Percentiles rank a stretch among this genome's conserved stretches.
Evolutionary conservation across 2,797 vertebrate genomes (phyloP).

Genomic region (Huso huso): DNA sequence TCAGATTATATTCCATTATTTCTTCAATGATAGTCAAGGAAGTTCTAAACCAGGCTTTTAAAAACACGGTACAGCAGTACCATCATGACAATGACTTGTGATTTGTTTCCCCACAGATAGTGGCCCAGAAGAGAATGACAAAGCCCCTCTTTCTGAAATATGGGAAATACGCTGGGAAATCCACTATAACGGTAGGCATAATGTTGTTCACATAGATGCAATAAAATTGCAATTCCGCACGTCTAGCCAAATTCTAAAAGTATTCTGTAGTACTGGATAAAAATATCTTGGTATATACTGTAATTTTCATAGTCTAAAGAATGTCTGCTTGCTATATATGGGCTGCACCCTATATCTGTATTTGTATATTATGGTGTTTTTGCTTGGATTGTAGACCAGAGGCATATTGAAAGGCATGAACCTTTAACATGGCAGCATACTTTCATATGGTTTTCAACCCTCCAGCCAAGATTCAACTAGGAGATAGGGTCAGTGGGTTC

Average conservation of each 20-base stretch:
- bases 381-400: too few species aligned
- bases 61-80: background rate
- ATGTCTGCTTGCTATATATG: too few species aligned
- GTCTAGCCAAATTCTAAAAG: background rate
- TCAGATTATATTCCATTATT: background rate
- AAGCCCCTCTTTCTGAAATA: constrained; percentile 83
- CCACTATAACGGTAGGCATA: constrained; percentile 77
- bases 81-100: background rate
- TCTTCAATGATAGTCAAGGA: too few species aligned
- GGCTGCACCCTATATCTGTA: too few species aligned
- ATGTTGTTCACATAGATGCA: background rate
- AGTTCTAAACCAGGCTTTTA: background rate
- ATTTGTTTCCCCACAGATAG: constrained; percentile 65
- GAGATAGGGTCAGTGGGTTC: too few species aligned
- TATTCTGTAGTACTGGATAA: background rate
- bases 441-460: too few species aligned
- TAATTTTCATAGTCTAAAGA: background rate
- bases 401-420: too few species aligned
- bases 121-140: constrained; percentile 87
- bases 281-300: background rate
- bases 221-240: too few species aligned
- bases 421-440: too few species aligned
- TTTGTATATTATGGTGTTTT: too few species aligned
- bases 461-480: too few species aligned
- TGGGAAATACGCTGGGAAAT: constrained; percentile 86